Percentiles rank a stretch among this genome's conserved stretches.
These are phyloP conservation scores for Himalopsyche tibetana DNA, from an alignment of 2,888 invertebrate species.

Conservation along the genomic window DNA sequence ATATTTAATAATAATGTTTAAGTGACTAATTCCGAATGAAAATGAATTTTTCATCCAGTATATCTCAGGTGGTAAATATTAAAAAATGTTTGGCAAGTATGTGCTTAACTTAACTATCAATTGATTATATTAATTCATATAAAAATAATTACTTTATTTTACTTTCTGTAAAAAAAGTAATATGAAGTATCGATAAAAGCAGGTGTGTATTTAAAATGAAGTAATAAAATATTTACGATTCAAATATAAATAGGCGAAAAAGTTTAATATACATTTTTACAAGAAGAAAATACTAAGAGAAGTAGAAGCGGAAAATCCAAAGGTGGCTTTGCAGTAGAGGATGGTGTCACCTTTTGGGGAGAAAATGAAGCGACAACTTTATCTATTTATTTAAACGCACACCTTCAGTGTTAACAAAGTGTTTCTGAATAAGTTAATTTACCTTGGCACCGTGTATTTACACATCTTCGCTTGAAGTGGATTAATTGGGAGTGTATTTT, in stretches of 20 bases:
- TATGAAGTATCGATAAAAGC: too few species aligned
- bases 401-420: slow-evolving; percentile 32
- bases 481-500: slow-evolving; percentile 29
- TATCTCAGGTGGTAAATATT: too few species aligned
- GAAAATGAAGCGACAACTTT: slow-evolving; percentile 37
- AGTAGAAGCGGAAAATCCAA: not conserved
- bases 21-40: too few species aligned
- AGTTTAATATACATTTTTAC: not conserved
- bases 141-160: too few species aligned
- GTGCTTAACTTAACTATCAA: too few species aligned
- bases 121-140: too few species aligned
- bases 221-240: too few species aligned
- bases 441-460: slow-evolving; percentile 35
- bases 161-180: too few species aligned
- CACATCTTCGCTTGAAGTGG: slow-evolving; percentile 37
- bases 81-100: too few species aligned
- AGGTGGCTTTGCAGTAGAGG: slow-evolving; percentile 3
- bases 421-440: slow-evolving; percentile 43
- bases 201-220: too few species aligned
- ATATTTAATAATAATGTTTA: too few species aligned
- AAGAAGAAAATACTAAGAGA: not conserved
- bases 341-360: slow-evolving; percentile 16
- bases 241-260: not conserved
- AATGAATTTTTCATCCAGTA: too few species aligned
- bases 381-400: slow-evolving; percentile 43